Base-by-base conservation (phyloP, 2,113 vertebrate species). In the Oplegnathus fasciatus region DNA sequence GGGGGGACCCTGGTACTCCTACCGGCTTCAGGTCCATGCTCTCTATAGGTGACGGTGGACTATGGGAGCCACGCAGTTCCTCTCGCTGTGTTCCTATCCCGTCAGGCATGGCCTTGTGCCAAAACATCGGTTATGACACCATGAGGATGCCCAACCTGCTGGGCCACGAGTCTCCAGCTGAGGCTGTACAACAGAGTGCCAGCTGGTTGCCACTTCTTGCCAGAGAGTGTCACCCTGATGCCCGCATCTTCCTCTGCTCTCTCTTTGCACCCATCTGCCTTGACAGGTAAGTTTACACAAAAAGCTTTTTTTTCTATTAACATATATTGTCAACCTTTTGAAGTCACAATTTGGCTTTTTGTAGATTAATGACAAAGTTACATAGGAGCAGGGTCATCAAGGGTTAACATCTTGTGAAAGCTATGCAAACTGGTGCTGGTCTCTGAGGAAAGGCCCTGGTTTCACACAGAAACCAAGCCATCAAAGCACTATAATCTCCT, bases 251-350 rank as follows among this genome's bases (percentile, higher is more conserved):
- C 91, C 95, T 97, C 86, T 97, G 97, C 92, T 97, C 97, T 9
- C 96, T 97, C 60, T 97, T 97, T 74, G 95, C 95, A n/a, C 96
- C 95, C 0, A 93, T 97, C 86, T 98, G 97, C 89, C 91, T 97
- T 8, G 96, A 97, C 92, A 96, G 96, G 96, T 97, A 95, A 95
- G 93, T 73, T 48, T 14, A 60, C 6, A 62, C 0, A 22, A 17
- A 44, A 6, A 1, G 0, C 0, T 57, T 50, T 64, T 37, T n/a
- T 48, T 42, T 50, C 24, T 10, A 13, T 64, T 34, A 14, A 18
- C 13, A 40, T 6, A 70, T 42, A 60, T 24, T 28, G 26, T 13
- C 20, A 73, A 64, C 14, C 1, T 32, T 11, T 77, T 62, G 3
- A 80, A 64, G 26, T 22, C 32, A 62, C 22, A 70, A 20, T 60